Conservation (phyloP, 2,888 invertebrate genomes). For the Prosapia bicincta region DNA sequence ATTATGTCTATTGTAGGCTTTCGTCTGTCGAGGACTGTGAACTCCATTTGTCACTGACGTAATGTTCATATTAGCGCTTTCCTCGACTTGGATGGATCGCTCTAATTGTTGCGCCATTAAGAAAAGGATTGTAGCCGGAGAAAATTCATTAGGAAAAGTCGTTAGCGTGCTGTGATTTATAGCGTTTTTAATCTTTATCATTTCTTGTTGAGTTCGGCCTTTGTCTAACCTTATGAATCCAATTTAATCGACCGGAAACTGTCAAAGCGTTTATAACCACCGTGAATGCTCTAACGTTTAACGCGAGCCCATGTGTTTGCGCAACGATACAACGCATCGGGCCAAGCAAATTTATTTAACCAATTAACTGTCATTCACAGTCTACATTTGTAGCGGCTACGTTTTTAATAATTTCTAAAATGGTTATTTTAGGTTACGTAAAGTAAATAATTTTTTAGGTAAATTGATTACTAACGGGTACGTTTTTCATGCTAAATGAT, state of each 20-base stretch:
- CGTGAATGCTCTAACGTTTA: no score
- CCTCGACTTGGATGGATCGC: background rate
- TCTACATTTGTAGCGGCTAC: no score
- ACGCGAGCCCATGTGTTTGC: no score
- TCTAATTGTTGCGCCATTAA: background rate
- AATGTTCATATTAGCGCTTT: background rate
- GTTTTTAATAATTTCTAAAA: no score
- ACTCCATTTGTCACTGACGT: background rate
- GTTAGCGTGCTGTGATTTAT: background rate
- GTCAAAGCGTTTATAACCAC: background rate
- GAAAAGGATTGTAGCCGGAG: background rate
- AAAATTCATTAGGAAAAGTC: slow-evolving; percentile 2
- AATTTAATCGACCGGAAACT: background rate
- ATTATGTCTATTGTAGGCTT: background rate
- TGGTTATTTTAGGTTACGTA: no score
- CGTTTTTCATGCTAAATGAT: no score
- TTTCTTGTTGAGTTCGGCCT: background rate
- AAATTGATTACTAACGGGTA: no score
- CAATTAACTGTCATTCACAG: no score
- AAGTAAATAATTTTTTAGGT: no score
- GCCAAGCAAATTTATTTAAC: no score
- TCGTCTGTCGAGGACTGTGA: background rate
- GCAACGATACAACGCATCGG: no score
- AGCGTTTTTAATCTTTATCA: background rate
- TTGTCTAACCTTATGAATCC: background rate